phyloP scores from a whole-genome alignment of 2,113 vertebrate genomes.

The Galemys pyrenaicus region DNA sequence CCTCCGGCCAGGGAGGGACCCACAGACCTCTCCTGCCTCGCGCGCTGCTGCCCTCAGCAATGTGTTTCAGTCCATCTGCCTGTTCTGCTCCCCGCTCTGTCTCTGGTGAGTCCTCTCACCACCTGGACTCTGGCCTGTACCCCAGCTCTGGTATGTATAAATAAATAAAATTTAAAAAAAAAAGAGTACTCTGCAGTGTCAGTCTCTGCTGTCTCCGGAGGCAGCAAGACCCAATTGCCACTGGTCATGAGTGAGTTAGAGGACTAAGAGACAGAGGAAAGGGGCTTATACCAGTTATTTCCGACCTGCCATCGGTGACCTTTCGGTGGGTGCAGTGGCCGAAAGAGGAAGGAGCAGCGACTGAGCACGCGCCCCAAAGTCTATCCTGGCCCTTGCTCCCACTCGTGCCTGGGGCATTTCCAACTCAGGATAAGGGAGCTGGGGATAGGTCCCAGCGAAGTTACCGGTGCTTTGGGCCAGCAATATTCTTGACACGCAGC shows the following conservation, averaged over 20 bases:
- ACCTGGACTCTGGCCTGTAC: no score
- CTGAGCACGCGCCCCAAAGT: neutral
- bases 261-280: neutral
- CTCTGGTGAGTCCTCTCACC: no score
- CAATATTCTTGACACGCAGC: neutral
- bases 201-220: neutral
- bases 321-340: neutral
- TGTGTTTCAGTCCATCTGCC: no score
- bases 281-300: neutral
- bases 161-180: no score
- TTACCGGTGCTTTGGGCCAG: neutral
- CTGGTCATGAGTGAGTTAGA: neutral
- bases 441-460: no score
- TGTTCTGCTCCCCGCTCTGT: no score
- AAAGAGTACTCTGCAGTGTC: no score
- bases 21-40: no score
- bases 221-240: neutral
- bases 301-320: neutral
- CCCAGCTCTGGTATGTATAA: no score
- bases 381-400: neutral
- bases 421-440: neutral
- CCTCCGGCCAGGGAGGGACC: no score
- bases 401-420: neutral
- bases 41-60: no score
- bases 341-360: neutral